Evolutionary conservation across 2,888 invertebrate species (phyloP), one percentile per base, ranked within the genome.

Genomic region (Apoderus coryli): DNA sequence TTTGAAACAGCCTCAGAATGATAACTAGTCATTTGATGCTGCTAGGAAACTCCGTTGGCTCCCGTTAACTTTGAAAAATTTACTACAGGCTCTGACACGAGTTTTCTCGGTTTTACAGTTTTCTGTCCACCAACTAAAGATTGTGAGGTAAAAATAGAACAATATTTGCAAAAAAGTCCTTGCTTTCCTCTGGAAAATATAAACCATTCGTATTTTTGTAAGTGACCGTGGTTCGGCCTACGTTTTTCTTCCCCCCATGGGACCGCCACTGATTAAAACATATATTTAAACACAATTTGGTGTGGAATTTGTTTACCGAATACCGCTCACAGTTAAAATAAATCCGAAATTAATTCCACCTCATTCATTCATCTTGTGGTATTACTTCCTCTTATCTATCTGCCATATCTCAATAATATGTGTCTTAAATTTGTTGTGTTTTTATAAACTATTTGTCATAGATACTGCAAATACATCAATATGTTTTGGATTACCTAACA

Each of bases 111-210:
- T 19, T 7, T 7, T 19, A 19, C n/a, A 19, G 19, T 19, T n/a
- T 19, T 19, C n/a, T 19, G 19, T 6, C 19, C 19, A 19, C 19
- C 19, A n/a, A 19, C 19, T 19, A 19, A 19, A 6, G 19, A 7
- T 6, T 19, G 7, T 19, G 19, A 19, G 6, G n/a, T 6, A 19
- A 19, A 19, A 7, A 19, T 7, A 19, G 19, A 6, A 19, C 19
- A 19, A 19, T 7, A 19, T 19, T 19, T 19, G 19, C 19, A 19
- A 19, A 19, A 19, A 7, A 19, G n/a, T 10, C 25, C 25, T 25
- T 25, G 25, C 9, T 25, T 25, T 25, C 14, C 25, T 25, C 25
- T 25, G 25, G 25, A 25, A 11, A 25, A 25, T 4, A 25, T 14
- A 9, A 25, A 10, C 25, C 25, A 25, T 11, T 25, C 12, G 25